These are phyloP conservation scores for Machimus rusticus DNA, from an alignment of 2,888 invertebrate species.

Conservation along the genomic window DNA sequence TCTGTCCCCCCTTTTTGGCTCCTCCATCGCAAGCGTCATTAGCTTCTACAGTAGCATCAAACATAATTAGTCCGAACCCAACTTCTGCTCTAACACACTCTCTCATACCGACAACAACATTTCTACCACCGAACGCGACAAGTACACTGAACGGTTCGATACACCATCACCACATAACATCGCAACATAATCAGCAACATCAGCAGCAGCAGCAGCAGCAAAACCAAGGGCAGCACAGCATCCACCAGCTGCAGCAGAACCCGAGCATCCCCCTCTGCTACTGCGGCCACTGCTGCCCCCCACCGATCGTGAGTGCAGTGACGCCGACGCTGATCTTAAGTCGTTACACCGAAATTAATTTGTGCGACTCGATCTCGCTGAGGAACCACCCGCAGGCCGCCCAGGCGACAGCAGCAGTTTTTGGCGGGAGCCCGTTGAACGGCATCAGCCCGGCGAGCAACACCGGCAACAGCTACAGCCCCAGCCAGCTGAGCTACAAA, in stretches of 20 bases:
- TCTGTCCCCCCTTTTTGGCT: slow-evolving; percentile 54
- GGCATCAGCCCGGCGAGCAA: slow-evolving; percentile 22
- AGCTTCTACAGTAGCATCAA: slow-evolving; percentile 29
- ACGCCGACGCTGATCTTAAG: slow-evolving; percentile 53
- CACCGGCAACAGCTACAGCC: background rate
- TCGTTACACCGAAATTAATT: slow-evolving; percentile 54
- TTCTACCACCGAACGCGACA: slow-evolving; percentile 33
- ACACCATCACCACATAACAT: slow-evolving; percentile 41
- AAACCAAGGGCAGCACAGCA: slow-evolving; percentile 43
- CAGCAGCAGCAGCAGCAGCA: slow-evolving; percentile 46
- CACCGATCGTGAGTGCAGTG: slow-evolving; percentile 49
- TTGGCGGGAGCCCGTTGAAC: slow-evolving; percentile 39
- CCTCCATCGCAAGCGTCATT: slow-evolving; percentile 47
- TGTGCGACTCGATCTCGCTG: slow-evolving; percentile 51
- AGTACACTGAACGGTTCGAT: slow-evolving; percentile 50
- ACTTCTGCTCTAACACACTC: slow-evolving; percentile 38
- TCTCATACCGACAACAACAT: slow-evolving; percentile 39
- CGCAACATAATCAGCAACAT: slow-evolving; percentile 48
- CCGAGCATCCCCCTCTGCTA: slow-evolving; percentile 50
- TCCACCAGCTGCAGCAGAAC: slow-evolving; percentile 43
- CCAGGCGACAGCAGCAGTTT: slow-evolving; percentile 45
- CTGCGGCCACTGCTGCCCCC: slow-evolving; percentile 52
- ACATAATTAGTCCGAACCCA: slow-evolving; percentile 42
- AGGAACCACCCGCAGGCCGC: slow-evolving; percentile 55
- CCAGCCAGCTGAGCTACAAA: slow-evolving; percentile 45